phyloP scores from a whole-genome alignment of 1,140 invertebrate species.

The Drosophila pandora region DNA sequence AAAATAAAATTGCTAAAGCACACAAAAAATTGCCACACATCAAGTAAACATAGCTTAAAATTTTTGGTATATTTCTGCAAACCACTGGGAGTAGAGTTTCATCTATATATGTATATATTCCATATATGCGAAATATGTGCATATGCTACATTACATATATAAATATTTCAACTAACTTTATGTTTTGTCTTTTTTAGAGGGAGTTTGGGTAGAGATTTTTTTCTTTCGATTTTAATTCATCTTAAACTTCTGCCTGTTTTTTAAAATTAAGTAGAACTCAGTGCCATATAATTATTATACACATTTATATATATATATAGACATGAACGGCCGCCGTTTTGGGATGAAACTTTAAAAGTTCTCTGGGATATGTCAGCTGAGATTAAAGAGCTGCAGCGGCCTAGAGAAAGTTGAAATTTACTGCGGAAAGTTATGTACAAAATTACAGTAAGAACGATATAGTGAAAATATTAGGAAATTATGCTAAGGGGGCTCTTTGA shows the following conservation, averaged over 20 bases:
- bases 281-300: conserved; percentile 78
- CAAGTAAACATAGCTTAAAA: conserved; percentile 75
- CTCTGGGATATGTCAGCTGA: conserved; percentile 48
- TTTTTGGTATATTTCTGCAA: conserved; percentile 82
- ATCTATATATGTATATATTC: conserved; percentile 41
- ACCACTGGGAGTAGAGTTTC: conserved; percentile 75
- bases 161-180: conserved; percentile 74
- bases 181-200: conserved; percentile 43
- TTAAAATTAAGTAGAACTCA: conserved; percentile 82
- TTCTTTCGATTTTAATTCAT: conserved; percentile 20
- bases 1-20: conserved; percentile 80
- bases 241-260: conserved; percentile 22
- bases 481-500: conserved; percentile 53
- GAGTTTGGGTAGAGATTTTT: conserved; percentile 11
- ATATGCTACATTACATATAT: conserved; percentile 67
- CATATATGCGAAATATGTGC: conserved; percentile 39
- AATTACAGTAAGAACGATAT: conserved; percentile 65
- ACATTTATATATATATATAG: conserved; percentile 43
- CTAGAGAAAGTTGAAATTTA: conserved; percentile 57
- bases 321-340: conserved; percentile 30
- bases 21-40: conserved; percentile 77
- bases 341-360: conserved; percentile 52
- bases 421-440: conserved; percentile 63
- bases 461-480: conserved; percentile 65
- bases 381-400: conserved; percentile 32